Evolutionary conservation across 2,888 invertebrate species (phyloP).

Genomic region (Pherbina coryleti): DNA sequence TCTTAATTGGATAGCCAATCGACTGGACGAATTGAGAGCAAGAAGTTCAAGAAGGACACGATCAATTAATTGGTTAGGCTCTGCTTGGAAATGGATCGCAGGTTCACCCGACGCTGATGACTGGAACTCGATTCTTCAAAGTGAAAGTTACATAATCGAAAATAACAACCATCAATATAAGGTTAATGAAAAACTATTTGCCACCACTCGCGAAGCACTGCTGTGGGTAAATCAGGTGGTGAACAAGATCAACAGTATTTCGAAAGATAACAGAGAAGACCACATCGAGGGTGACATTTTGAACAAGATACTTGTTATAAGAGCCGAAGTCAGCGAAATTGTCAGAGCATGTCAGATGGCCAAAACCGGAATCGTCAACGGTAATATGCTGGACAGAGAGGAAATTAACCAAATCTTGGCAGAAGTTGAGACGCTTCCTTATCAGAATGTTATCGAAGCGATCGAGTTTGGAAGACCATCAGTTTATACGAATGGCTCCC

Average conservation of each 20-base stretch:
- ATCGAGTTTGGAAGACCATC: constrained; percentile 36
- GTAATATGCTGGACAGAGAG: constrained; percentile 37
- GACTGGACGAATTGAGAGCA: too few species aligned
- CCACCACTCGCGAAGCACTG: not conserved
- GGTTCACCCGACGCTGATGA: too few species aligned
- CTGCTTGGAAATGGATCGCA: too few species aligned
- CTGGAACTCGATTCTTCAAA: not conserved
- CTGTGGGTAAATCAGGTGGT: not conserved
- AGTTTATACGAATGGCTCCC: constrained; percentile 43
- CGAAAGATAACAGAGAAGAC: too few species aligned
- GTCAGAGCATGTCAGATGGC: not conserved
- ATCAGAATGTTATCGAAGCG: constrained; percentile 43
- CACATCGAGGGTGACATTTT: too few species aligned
- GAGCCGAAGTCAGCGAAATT: not conserved
- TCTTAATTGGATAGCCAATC: too few species aligned
- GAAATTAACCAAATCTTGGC: constrained; percentile 35
- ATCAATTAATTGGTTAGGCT: too few species aligned
- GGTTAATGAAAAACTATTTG: not conserved
- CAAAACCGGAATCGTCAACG: constrained; percentile 36
- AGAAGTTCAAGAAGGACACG: too few species aligned
- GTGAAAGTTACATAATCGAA: not conserved
- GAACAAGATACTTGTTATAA: too few species aligned
- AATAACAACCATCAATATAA: constrained; percentile 13
- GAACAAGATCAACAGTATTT: too few species aligned
- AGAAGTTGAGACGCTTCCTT: constrained; percentile 44